phyloP scores from a whole-genome alignment of 2,797 vertebrate genomes.

The Vipera ursinii region DNA sequence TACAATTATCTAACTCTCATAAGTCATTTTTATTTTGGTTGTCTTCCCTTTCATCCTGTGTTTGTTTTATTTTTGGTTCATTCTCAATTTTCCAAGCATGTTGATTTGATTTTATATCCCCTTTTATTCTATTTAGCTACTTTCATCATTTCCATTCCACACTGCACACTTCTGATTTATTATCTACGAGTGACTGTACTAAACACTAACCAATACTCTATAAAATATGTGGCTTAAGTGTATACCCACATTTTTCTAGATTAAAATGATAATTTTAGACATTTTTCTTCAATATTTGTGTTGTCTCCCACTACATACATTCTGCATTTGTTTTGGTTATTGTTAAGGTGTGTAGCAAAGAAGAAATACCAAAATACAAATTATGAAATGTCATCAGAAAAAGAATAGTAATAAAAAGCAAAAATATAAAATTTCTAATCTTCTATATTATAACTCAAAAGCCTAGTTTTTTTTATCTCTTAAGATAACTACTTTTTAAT shows the following conservation, averaged over 20 bases:
- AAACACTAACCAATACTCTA: background rate
- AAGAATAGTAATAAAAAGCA: background rate
- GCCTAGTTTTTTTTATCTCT: background rate
- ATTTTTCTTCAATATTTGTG: background rate
- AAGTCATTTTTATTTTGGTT: slow-evolving; percentile 27
- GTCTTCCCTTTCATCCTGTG: background rate
- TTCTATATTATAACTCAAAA: background rate
- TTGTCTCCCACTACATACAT: background rate
- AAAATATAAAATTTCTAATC: background rate
- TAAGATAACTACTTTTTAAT: background rate
- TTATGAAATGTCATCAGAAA: background rate
- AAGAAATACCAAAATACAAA: background rate
- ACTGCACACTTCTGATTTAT: background rate
- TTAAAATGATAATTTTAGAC: background rate
- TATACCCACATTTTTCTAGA: background rate
- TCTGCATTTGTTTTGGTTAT: background rate
- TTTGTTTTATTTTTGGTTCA: slow-evolving; percentile 12
- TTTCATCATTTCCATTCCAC: background rate
- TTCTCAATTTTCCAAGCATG: background rate
- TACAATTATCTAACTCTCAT: slow-evolving; percentile 38
- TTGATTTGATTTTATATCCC: background rate
- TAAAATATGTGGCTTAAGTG: background rate
- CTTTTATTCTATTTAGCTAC: background rate
- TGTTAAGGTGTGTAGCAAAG: background rate
- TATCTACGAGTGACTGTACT: background rate